Evolutionary conservation across 2,113 vertebrate species (phyloP), one percentile per base, ranked within the genome.

Genomic region (Prionailurus bengalensis): DNA sequence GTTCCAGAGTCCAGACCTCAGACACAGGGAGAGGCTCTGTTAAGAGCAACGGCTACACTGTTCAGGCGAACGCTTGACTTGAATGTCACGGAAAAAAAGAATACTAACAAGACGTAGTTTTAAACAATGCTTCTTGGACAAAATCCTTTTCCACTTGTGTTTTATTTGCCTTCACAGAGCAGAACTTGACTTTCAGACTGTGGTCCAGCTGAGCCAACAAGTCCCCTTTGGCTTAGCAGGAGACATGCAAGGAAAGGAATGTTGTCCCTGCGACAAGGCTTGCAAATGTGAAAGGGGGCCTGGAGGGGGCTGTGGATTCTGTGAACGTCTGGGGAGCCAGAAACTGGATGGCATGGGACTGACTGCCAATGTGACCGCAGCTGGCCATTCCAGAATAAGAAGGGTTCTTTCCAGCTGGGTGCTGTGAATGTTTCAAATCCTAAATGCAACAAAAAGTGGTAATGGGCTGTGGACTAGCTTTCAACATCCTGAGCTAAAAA

Each of bases 331-430:
- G 27, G 31, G 33, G 1, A n/a, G 1, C 17, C 7, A 9, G 8
- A 19, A 48, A 16, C 23, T 71, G 7, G 5, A 33, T 3, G 36
- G 36, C 0, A 5, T 0, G 14, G 9, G 4, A 19, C 21, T 48
- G 84, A 63, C 10, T 25, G 10, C 55, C 14, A 6, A 7, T 16
- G 36, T 21, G 61, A 0, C 25, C 9, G 2, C 3, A 4, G 55
- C 4, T 45, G 3, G 14, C 19, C 15, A 1, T 45, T 85, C 45
- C 55, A 33, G 13, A 39, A 36, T 45, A 45, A 65, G 27, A 25
- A 11, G 23, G 2, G 2, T 21, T 74, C 2, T 65, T 65, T 31
- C 71, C 5, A 36, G 11, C 16, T 2, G 29, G 25, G 0, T 15
- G 21, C 1, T 10, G 7, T 14, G 5, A 10, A n/a, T 5, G 7